Evolutionary conservation across 2,888 invertebrate genomes (phyloP), one percentile per base, ranked within the genome.

Genomic region (Rhaphigaster nebulosa): DNA sequence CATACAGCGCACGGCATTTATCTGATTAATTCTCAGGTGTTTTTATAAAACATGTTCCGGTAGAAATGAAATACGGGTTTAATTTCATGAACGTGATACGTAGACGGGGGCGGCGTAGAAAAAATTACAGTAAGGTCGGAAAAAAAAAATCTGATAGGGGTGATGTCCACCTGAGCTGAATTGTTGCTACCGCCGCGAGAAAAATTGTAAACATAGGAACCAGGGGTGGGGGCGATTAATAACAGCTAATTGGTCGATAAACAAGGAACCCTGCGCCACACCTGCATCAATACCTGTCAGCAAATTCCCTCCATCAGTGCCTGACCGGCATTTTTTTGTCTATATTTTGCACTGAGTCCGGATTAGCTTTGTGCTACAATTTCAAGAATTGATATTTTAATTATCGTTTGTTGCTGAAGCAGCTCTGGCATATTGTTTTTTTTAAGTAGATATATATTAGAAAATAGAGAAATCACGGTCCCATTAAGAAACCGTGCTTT

Each of bases 171-270:
- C 88, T 88, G 88, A 88, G 87, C 87, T 56, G 88, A 60, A 88
- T 60, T 88, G 56, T 60, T 56, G 56, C 60, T 60, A 60, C 41
- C 54, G 23, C 60, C 18, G 88, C 88, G 88, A 60, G 54, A 88
- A 87, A 87, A 87, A 87, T 87, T 87, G 87, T 87, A 87, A 88
- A 88, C 88, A 88, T 56, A 88, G 56, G 41, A 88, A 65, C 45
- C 38, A 45, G 84, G 70, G 38, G 45, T 12, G n/a, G 45, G 84
- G 45, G 84, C 84, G 60, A 88, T 88, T 88, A 88, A 88, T 88
- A 88, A 88, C 54, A 88, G 88, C 54, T 88, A 88, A 88, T 88
- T 88, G 88, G 88, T 88, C 56, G 54, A 88, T 88, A 88, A 88
- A 88, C 88, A 88, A 60, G 88, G 41, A 41, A 29, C 84, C 84